Base-by-base conservation (phyloP, 2,113 vertebrate species). In the Microtus richardsoni region DNA sequence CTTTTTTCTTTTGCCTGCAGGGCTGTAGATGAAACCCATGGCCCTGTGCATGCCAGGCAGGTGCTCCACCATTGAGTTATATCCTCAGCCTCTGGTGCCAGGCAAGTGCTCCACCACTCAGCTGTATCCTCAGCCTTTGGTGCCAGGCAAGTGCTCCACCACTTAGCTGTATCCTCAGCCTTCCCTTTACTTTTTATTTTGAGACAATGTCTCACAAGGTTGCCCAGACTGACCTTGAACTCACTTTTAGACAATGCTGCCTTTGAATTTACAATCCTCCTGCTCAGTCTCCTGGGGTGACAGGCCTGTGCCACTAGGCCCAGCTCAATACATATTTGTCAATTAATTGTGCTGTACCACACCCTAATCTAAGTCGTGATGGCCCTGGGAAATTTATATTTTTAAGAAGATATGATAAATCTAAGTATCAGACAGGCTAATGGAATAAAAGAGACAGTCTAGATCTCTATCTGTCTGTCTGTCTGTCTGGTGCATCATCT, bases 371-470 rank as follows among this genome's bases (percentile, higher is more conserved):
- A 28, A 26, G 11, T 36, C 16, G 2, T 28, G 54, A 9, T 47
- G 21, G 22, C 44, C 8, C 39, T 16, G 14, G 33, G 30, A 47
- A 58, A 9, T 88, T 92, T 28, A 14, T 0, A 36, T 66, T 66
- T 41, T 93, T 91, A 36, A 68, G 89, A 91, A 33, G 41, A 58
- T 52, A 22, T 71, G 54, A 89, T 77, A 60, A 92, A 91, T 80
- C 7, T 74, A 70, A 62, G 33, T 41, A 95, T 68, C n/a, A 89
- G 78, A 66, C 8, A 84, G 77, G 71, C 16, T 85, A 78, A 64
- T 54, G 70, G 39, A 89, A 33, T 78, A 54, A 91, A 84, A 88
- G 26, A 49, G 11, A 54, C 24, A 39, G n/a, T 79, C 62, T 28
- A 91, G 44, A 58, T 89, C 3, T 68, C 30, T 70, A 13, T 70